These are phyloP conservation scores for Brienomyrus longianalis DNA, from an alignment of 2,113 vertebrate genomes.

Conservation along the genomic window DNA sequence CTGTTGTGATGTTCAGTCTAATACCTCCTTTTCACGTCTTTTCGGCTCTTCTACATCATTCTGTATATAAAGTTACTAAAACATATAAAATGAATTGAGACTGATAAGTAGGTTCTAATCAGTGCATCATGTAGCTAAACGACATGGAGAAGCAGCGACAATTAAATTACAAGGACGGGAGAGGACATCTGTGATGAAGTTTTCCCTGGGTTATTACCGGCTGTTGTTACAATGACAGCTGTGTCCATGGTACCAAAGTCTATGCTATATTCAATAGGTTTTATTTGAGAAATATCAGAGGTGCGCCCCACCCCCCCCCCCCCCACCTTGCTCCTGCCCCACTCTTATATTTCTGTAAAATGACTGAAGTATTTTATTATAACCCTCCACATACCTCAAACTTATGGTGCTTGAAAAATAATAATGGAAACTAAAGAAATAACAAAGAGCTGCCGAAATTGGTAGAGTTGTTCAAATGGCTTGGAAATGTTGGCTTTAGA, in stretches of 20 bases:
- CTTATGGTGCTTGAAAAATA: constrained; percentile 19
- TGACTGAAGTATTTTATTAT: constrained; percentile 20
- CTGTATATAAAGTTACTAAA: not conserved
- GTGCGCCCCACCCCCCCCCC: no score
- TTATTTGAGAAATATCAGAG: constrained; percentile 14
- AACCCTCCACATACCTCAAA: constrained; percentile 1
- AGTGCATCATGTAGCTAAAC: not conserved
- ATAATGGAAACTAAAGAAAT: constrained; percentile 24
- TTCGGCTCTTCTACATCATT: not conserved
- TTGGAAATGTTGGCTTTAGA: constrained; percentile 21
- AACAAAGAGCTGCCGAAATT: constrained; percentile 21
- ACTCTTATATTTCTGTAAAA: constrained; percentile 8
- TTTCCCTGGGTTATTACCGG: not conserved
- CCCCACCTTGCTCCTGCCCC: not conserved
- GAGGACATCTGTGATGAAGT: not conserved
- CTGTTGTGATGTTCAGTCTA: not conserved
- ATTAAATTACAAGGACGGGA: constrained; percentile 8
- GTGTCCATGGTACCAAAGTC: not conserved
- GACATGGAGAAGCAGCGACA: not conserved
- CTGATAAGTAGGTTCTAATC: not conserved
- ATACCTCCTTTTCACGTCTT: not conserved
- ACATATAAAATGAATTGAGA: not conserved
- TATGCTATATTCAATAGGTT: not conserved
- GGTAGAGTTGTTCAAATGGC: constrained; percentile 19
- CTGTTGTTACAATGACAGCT: constrained; percentile 9